Base-by-base conservation (phyloP, 1,140 invertebrate genomes). In the Hycleus cichorii region DNA sequence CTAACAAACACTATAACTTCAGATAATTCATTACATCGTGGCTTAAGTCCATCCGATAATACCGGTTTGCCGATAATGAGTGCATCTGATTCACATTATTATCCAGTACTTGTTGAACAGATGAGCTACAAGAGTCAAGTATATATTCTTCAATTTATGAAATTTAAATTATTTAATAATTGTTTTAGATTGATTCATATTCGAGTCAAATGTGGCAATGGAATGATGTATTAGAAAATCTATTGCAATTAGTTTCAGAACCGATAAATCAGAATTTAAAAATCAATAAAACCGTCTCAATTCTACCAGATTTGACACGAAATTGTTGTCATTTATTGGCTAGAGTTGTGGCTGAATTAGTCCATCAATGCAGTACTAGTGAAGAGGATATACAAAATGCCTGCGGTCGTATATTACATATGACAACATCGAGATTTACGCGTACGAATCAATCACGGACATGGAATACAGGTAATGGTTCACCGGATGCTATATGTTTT, bases 401-500 rank as follows among this genome's bases (percentile, higher is more conserved):
- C 4, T 83, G 82, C 64, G 83, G 84, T 1, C 75, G 87, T 40
- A 82, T 88, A 42, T 78, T 95, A 60, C 85, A 93, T 46, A 83
- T 87, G 40, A 95, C 93, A 2, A 91, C 93, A 0, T 91, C 88
- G 25, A 81, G 95, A 12, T 98, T 98, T 72, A 89, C 90, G 5
- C 83, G 92, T 50, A 88, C 90, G 7, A 95, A 93, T 73, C 84
- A 89, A 67, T 88, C 85, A 39, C 83, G 91, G 40, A 91, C 91
- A 2, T 98, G 96, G 96, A 97, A 97, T 69, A 96, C 94, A 2
- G 94, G 94, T 3, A 95, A 94, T 74, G 95, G 95, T 38, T 94
- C 92, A 24, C 92, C 95, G 0, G 96, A 99, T 78, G 95, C 95
- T 3, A 93, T 99, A 66, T 92, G 91, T 64, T 97, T 98, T 54